Conservation (phyloP, 2,113 vertebrate species). For the Muscicapa adusta region DNA sequence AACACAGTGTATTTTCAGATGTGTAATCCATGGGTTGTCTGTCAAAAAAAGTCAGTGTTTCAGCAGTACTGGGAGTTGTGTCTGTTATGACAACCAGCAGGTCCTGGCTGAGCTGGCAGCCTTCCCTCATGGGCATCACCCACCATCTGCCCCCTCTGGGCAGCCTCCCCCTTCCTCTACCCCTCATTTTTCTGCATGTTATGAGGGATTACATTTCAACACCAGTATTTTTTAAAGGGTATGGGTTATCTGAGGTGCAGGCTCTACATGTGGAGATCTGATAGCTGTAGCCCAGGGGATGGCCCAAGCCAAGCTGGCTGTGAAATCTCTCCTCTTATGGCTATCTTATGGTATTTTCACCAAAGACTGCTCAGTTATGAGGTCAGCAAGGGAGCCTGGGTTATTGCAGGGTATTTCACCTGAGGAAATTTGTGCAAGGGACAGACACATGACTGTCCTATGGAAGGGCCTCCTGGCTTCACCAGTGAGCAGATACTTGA, state of each 20-base stretch:
- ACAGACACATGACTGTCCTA: neutral
- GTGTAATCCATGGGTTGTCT: neutral
- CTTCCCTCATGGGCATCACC: neutral
- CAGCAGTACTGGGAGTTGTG: neutral
- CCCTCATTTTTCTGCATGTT: neutral
- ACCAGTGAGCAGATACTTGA: neutral
- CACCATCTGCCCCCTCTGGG: neutral
- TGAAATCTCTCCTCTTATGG: neutral
- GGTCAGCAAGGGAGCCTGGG: neutral
- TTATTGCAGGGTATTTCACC: neutral
- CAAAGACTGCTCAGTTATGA: neutral
- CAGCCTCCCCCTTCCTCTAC: neutral
- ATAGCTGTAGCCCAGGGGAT: neutral
- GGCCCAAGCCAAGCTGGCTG: neutral
- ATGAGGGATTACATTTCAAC: slow-evolving; percentile 10
- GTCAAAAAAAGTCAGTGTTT: neutral
- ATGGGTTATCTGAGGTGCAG: slow-evolving; percentile 8
- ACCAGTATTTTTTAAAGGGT: slow-evolving; percentile 18
- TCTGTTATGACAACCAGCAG: neutral
- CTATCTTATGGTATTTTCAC: neutral
- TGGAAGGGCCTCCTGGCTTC: fast-evolving
- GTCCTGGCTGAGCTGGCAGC: neutral
- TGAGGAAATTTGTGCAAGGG: neutral
- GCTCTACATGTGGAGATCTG: neutral
- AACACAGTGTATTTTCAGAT: slow-evolving; percentile 32